These are phyloP conservation scores for Aquatica leii DNA, from an alignment of 2,888 invertebrate genomes.

Conservation along the genomic window DNA sequence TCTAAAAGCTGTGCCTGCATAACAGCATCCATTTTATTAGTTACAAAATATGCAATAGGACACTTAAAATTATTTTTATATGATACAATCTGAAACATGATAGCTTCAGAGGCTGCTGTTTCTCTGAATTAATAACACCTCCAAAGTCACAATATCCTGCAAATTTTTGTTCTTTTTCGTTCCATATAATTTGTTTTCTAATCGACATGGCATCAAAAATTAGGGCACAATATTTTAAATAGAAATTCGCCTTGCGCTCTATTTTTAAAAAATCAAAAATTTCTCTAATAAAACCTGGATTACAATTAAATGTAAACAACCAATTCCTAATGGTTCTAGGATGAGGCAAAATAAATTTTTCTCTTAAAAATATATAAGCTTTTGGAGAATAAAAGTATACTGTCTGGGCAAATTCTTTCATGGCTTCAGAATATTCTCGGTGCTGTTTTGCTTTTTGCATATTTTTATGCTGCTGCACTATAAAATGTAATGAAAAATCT, in stretches of 20 bases:
- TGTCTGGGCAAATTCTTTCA: not conserved
- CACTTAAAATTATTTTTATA: constrained; percentile 30
- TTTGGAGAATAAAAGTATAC: constrained; percentile 2
- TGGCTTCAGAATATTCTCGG: not conserved
- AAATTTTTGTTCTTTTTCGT: constrained; percentile 17
- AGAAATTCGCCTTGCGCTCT: not conserved
- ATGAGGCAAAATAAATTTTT: not conserved
- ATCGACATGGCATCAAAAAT: not conserved
- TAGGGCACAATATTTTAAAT: not conserved
- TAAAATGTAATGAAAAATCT: constrained; percentile 8
- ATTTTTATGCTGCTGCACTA: not conserved
- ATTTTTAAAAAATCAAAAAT: constrained; percentile 20
- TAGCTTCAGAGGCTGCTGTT: constrained; percentile 25
- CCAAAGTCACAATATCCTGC: constrained; percentile 20
- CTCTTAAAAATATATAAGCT: not conserved
- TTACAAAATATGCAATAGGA: constrained; percentile 26
- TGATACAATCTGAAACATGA: constrained; percentile 30
- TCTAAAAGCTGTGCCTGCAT: constrained; percentile 23
- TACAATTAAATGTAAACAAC: constrained; percentile 17
- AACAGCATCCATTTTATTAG: not conserved
- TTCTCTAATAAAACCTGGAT: constrained; percentile 15
- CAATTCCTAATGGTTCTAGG: constrained; percentile 20
- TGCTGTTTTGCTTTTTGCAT: not conserved
- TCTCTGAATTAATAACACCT: constrained; percentile 21
- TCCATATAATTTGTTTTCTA: constrained; percentile 14